Evolutionary conservation across 2,888 invertebrate genomes (phyloP), one percentile per base, ranked within the genome.

Genomic region (Erpobdella octoculata): DNA sequence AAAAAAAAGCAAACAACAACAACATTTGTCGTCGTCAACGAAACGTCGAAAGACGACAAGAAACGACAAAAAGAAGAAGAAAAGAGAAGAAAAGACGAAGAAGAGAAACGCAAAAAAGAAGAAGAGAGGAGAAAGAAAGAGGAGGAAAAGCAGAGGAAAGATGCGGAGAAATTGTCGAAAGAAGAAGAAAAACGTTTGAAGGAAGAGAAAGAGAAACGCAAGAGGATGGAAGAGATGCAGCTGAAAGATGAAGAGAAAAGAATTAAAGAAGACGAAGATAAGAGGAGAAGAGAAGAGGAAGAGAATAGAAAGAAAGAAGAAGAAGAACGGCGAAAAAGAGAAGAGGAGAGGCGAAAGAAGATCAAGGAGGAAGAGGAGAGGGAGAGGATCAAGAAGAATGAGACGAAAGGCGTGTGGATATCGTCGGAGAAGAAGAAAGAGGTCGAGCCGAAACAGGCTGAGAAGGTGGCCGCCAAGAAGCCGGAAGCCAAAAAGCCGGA

Each of bases 261-360:
- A 48, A n/a, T 46, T 15, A 33, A 67, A 46, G 46, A 46, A 46
- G 41, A 41, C 12, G 67, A 67, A 46, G 31, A 67, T 31, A 38
- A 28, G 21, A 65, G 37, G 28, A 35, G 65, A 28, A 62, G 33
- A 62, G 33, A 62, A 62, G 18, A 28, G 28, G 35, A n/a, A 28
- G 62, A 62, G 2, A 25, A 62, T n/a, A 28, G 33, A 31, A 62
- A 62, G 35, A 33, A 9, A 33, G 53, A 53, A 12, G 53, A 53
- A 53, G 53, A 53, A n/a, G 35, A 33, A 28, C n/a, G 31, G n/a
- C n/a, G 21, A n/a, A 33, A 21, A 28, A 1, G 33, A 35, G 8
- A 33, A 28, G 33, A 62, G 62, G 21, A 21, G 46, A 41, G 46
- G 46, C 12, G 35, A 33, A 9, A 33, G 53, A 53, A 12, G 53